These are phyloP conservation scores for Brachionus calyciflorus DNA, from an alignment of 1,140 invertebrate species.

Conservation along the genomic window DNA sequence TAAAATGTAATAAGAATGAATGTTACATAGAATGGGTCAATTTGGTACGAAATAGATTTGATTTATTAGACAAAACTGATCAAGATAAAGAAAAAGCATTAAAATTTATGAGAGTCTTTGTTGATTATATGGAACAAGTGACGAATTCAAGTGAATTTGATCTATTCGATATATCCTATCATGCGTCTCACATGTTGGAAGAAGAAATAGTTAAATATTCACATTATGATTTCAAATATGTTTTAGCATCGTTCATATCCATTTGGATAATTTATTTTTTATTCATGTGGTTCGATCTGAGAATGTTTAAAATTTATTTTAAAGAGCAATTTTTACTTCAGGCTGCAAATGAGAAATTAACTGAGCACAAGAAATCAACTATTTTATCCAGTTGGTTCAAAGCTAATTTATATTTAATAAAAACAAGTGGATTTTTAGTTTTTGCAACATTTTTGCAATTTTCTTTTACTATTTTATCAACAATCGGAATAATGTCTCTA, in stretches of 20 bases:
- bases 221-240: constrained; percentile 6
- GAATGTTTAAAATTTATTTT: constrained; percentile 3
- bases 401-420: background rate
- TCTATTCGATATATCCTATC: constrained; percentile 15
- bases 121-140: background rate
- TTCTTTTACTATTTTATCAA: background rate
- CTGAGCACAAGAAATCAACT: background rate
- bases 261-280: constrained; percentile 39
- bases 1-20: background rate
- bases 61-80: background rate
- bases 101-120: constrained; percentile 16
- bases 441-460: constrained; percentile 25
- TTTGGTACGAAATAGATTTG: constrained; percentile 11
- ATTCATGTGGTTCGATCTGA: constrained; percentile 11
- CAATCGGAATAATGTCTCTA: constrained; percentile 36
- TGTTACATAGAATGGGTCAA: constrained; percentile 22
- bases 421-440: background rate
- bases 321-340: background rate
- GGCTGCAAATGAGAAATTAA: background rate
- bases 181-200: constrained; percentile 20
- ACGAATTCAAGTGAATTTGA: background rate
- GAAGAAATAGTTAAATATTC: constrained; percentile 32
- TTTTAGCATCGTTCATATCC: background rate
- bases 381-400: constrained; percentile 25
- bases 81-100: background rate